These are phyloP conservation scores for Diarsia brunnea DNA, from an alignment of 2,888 invertebrate species.

Conservation along the genomic window DNA sequence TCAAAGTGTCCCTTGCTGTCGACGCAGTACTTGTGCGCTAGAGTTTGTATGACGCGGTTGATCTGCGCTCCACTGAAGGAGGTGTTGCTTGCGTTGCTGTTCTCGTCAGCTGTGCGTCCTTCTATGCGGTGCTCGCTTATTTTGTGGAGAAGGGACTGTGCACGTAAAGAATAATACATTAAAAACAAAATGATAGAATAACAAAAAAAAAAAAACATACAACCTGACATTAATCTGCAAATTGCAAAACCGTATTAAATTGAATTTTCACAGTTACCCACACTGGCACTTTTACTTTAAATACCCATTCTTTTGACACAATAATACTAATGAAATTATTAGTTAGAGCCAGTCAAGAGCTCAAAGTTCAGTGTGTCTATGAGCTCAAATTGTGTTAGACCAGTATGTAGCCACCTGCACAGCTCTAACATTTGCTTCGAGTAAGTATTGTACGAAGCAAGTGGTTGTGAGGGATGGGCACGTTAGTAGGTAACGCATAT, in stretches of 20 bases:
- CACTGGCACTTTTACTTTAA: no score
- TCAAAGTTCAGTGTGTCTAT: not conserved
- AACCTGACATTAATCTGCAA: not conserved
- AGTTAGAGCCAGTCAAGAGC: not conserved
- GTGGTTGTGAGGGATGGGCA: no score
- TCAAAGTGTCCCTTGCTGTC: conserved; percentile 99
- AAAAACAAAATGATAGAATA: not conserved
- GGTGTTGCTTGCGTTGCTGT: conserved; percentile 87
- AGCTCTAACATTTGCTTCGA: no score
- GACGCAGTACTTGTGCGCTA: conserved; percentile 98
- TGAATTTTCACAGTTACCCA: not conserved
- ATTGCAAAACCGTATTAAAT: not conserved
- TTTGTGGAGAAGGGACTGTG: conserved; percentile 94
- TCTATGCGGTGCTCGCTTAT: conserved; percentile 96
- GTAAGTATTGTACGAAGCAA: no score
- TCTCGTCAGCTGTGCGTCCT: conserved; percentile 90
- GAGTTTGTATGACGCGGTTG: conserved; percentile 97
- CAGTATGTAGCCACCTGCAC: no score
- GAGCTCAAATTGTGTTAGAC: no score
- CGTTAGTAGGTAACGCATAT: no score
- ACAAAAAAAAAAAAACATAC: not conserved
- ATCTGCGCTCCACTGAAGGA: conserved; percentile 93
- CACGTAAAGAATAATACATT: not conserved
- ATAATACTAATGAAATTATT: not conserved
- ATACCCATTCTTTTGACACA: no score